These are phyloP conservation scores for Jordanella pulchra DNA, from an alignment of 2,797 vertebrate genomes.

Conservation along the genomic window DNA sequence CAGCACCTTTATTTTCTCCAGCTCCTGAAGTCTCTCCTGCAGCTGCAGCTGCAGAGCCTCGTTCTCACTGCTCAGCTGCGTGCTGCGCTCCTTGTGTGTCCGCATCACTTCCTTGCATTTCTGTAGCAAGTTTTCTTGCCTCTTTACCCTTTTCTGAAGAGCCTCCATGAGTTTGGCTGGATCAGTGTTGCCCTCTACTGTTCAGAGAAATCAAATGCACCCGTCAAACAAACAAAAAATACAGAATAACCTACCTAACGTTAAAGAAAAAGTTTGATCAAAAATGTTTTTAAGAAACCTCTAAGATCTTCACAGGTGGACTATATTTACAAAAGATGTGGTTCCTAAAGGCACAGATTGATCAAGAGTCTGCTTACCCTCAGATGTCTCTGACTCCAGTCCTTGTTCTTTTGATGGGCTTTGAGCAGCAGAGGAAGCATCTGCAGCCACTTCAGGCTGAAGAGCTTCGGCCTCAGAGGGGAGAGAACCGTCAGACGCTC, in stretches of 20 bases:
- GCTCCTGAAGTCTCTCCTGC: constrained; percentile 92
- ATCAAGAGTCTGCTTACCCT: constrained; percentile 56
- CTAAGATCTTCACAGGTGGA: no score
- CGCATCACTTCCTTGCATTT: constrained; percentile 88
- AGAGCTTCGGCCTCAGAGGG: constrained; percentile 53
- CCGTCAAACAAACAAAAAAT: neutral
- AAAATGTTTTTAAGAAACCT: neutral
- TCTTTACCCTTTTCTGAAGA: constrained; percentile 85
- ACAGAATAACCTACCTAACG: neutral
- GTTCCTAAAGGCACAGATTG: neutral
- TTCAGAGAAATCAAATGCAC: constrained; percentile 40
- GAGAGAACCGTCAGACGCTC: constrained; percentile 63
- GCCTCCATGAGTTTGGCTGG: constrained; percentile 79
- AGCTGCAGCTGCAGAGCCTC: constrained; percentile 94
- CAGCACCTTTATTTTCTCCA: constrained; percentile 95
- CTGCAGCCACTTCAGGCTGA: constrained; percentile 48
- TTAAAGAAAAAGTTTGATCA: neutral
- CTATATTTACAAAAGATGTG: neutral
- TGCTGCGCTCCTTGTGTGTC: constrained; percentile 85
- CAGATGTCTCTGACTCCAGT: constrained; percentile 57
- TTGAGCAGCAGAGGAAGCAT: constrained; percentile 61
- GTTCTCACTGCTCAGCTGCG: constrained; percentile 88
- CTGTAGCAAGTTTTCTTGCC: constrained; percentile 92
- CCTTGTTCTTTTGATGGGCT: constrained; percentile 72
- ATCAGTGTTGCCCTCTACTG: constrained; percentile 80